Percentiles rank a stretch among this genome's conserved stretches.
Conservation (phyloP, 2,888 invertebrate genomes). For the Gnatocerus cornutus region DNA sequence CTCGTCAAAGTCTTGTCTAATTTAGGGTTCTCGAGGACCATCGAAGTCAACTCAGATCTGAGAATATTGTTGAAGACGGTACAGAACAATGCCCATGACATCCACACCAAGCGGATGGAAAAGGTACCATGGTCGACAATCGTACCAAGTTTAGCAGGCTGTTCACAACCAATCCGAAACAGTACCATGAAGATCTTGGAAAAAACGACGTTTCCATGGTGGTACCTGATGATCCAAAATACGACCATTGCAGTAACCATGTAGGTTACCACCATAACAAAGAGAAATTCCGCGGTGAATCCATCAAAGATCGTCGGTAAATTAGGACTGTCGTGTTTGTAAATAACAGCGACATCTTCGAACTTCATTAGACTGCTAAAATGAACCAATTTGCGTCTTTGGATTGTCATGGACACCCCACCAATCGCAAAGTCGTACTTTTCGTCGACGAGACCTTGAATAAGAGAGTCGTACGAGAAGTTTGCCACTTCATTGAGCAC, state of each 20-base stretch:
- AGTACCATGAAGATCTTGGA: not conserved
- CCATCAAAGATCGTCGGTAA: not conserved
- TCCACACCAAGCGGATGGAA: not conserved
- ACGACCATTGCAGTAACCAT: not conserved
- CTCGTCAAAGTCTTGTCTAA: not conserved
- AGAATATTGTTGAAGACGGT: not conserved
- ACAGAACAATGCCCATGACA: not conserved
- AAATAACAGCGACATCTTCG: not conserved
- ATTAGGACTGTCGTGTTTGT: too few relatives aligned
- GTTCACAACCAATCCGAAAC: not conserved
- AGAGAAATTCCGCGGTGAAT: not conserved
- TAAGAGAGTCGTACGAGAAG: not conserved
- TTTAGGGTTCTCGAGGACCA: not conserved
- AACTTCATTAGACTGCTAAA: conserved; percentile 2
- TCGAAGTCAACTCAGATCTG: not conserved
- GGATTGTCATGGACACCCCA: not conserved
- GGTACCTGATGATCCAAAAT: not conserved
- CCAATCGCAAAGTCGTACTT: conserved; percentile 8
- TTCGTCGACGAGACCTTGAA: not conserved
- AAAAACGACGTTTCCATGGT: not conserved
- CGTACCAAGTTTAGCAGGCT: not conserved
- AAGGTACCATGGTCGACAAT: not conserved
- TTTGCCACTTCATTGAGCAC: not conserved
- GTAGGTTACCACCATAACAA: not conserved
- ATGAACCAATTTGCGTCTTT: not conserved